phyloP scores from a whole-genome alignment of 2,888 invertebrate species.

The Heliconius aoede region DNA sequence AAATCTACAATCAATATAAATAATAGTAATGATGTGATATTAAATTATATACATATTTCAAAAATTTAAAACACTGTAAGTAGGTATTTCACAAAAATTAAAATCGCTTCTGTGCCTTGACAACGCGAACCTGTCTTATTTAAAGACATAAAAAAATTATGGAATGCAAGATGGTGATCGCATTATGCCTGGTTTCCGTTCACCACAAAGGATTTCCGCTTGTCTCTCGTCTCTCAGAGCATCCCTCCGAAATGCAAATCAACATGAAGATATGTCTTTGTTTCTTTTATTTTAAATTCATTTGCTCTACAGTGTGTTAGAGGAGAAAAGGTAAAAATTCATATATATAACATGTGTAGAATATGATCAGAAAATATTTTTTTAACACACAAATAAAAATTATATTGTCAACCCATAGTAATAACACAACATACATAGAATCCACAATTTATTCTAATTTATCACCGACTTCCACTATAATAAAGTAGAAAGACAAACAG shows the following conservation, averaged over 20 bases:
- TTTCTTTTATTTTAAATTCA: constrained; percentile 47
- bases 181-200: constrained; percentile 78
- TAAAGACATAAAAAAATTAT: constrained; percentile 54
- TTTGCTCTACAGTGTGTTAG: constrained; percentile 41
- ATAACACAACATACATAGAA: background rate
- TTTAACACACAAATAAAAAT: background rate
- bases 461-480: constrained; percentile 33
- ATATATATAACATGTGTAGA: background rate
- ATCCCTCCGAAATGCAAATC: constrained; percentile 77
- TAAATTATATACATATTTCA: background rate
- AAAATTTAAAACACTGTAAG: constrained; percentile 7
- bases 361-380: background rate
- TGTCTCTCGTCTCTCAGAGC: constrained; percentile 76
- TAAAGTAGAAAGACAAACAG: constrained; percentile 48
- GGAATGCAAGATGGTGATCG: constrained; percentile 71
- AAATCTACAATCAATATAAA: background rate
- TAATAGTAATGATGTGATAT: background rate
- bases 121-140: constrained; percentile 54
- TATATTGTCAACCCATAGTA: background rate
- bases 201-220: constrained; percentile 76
- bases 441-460: constrained; percentile 26
- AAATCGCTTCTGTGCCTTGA: constrained; percentile 41
- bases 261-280: constrained; percentile 53
- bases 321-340: background rate
- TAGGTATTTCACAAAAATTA: constrained; percentile 24